Evolutionary conservation across 1,140 invertebrate species (phyloP).

Genomic region (Drosophila seguyi): DNA sequence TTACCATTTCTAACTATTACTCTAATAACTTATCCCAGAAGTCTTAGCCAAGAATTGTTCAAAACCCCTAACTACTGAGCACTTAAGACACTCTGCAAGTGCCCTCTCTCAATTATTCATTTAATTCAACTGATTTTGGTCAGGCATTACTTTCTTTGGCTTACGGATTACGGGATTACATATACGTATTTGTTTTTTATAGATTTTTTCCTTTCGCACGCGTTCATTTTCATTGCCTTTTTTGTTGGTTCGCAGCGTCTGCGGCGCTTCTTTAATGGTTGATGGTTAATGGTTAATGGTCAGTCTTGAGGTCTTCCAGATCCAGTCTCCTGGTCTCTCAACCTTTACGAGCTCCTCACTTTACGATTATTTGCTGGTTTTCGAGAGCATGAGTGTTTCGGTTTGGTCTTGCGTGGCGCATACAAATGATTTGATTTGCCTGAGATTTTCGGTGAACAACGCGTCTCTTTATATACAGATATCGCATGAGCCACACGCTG

Average conservation of each 20-base stretch:
- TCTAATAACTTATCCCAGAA: too few species aligned
- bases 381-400: constrained; percentile 41
- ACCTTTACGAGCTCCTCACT: constrained; percentile 75
- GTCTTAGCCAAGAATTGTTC: not conserved
- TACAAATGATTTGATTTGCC: constrained; percentile 84
- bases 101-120: constrained; percentile 18
- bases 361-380: constrained; percentile 58
- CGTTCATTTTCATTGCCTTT: constrained; percentile 59
- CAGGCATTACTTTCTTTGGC: not conserved
- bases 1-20: too few species aligned
- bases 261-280: constrained; percentile 77
- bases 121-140: constrained; percentile 43
- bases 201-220: constrained; percentile 61
- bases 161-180: constrained; percentile 32
- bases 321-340: constrained; percentile 42
- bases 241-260: constrained; percentile 27
- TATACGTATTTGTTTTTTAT: constrained; percentile 48
- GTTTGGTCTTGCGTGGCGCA: constrained; percentile 75
- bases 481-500: constrained; percentile 56
- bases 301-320: constrained; percentile 26
- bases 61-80: constrained; percentile 5
- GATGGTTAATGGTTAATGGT: constrained; percentile 54
- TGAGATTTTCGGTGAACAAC: constrained; percentile 63
- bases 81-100: constrained; percentile 5
- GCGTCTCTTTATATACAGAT: constrained; percentile 9